phyloP scores from a whole-genome alignment of 2,113 vertebrate genomes.

The Himantopus leucocephalus region DNA sequence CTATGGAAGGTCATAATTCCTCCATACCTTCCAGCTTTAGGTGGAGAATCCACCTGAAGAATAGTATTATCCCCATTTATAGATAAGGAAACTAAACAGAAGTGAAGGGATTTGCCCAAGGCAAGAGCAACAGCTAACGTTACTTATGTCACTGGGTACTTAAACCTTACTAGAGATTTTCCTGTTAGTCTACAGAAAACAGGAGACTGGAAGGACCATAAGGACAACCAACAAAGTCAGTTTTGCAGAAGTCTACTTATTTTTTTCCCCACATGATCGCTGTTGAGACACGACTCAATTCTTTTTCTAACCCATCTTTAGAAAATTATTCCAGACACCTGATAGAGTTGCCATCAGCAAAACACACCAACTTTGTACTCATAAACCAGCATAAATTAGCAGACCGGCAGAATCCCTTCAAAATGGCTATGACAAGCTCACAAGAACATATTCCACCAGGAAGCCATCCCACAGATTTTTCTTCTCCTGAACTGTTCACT shows the following conservation, averaged over 20 bases:
- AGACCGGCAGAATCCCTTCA: not conserved
- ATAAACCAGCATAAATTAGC: not conserved
- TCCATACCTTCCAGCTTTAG: not conserved
- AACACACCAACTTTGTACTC: not conserved
- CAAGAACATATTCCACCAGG: not conserved
- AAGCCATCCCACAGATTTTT: not conserved
- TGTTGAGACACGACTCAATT: rapidly evolving
- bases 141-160: not conserved
- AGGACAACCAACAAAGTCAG: not conserved
- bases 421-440: not conserved
- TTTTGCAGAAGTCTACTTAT: not conserved
- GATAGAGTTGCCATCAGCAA: not conserved
- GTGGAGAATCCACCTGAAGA: not conserved
- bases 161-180: not conserved
- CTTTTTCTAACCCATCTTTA: not conserved
- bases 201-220: not conserved
- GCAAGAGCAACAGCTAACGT: not conserved
- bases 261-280: not conserved
- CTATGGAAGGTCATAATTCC: not conserved
- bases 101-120: not conserved
- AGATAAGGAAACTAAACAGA: not conserved
- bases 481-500: not conserved
- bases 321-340: not conserved
- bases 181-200: not conserved
- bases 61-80: not conserved